phyloP scores from a whole-genome alignment of 2,888 invertebrate species.

The Drosophila mayaguana region DNA sequence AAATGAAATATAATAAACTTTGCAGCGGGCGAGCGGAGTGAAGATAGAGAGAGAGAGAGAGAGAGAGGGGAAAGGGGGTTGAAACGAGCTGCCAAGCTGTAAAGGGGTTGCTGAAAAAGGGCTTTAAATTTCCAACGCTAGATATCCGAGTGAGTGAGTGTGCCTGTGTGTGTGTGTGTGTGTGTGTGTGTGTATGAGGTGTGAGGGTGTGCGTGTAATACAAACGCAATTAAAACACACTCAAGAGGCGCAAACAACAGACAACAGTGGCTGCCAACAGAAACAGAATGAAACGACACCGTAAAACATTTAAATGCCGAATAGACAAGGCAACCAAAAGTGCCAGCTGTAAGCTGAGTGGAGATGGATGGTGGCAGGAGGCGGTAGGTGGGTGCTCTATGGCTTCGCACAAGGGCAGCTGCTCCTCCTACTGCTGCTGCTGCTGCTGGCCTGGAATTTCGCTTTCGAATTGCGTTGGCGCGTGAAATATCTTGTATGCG shows the following conservation, averaged over 20 bases:
- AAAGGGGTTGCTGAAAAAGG: constrained; percentile 41
- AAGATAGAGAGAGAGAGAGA: neutral
- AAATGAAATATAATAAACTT: constrained; percentile 80
- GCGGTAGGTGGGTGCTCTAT: neutral
- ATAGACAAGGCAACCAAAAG: constrained; percentile 65
- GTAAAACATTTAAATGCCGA: constrained; percentile 79
- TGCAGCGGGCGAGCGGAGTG: constrained; percentile 12
- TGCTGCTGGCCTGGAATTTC: constrained; percentile 64
- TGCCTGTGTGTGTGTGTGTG: constrained; percentile 18
- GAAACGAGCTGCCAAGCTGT: constrained; percentile 49
- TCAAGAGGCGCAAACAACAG: constrained; percentile 77
- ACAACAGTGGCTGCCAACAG: constrained; percentile 52
- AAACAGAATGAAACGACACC: constrained; percentile 65
- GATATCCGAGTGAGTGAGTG: constrained; percentile 23
- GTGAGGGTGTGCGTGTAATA: constrained; percentile 70
- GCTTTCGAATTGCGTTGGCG: constrained; percentile 77
- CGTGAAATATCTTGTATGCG: constrained; percentile 65
- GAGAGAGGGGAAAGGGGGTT: neutral
- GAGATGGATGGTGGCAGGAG: neutral
- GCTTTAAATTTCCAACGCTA: constrained; percentile 76
- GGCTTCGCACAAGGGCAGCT: constrained; percentile 3
- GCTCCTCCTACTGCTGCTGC: constrained; percentile 3
- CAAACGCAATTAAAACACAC: constrained; percentile 81
- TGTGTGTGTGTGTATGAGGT: constrained; percentile 24
- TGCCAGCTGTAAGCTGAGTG: constrained; percentile 12